Base-by-base conservation (phyloP, 1,140 invertebrate species). In the Lasioglossum baleicum region DNA sequence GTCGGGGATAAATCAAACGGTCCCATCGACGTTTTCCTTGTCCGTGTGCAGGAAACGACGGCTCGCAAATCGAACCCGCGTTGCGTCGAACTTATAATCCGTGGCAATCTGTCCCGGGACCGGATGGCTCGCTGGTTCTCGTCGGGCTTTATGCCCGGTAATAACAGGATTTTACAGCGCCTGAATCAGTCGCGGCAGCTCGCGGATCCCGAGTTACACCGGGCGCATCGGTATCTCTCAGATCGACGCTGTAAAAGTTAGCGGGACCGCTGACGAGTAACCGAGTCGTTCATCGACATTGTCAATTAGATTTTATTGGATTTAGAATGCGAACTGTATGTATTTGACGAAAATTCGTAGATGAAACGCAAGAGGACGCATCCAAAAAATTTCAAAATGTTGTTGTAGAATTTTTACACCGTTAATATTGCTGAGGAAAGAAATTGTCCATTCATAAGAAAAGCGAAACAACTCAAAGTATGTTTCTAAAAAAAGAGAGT, bases 81-180 rank as follows among this genome's bases (percentile, higher is more conserved):
- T 78, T 79, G 60, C 82, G 56, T 58, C 17, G 26, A 58, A 63
- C 58, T 78, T 82, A 70, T 83, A 83, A 83, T 83, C 74, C 63
- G 40, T 20, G 26, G 70, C 74, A 48, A 83, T 83, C 81, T 48
- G 75, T 74, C 40, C 51, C 8, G 22, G n/a, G 51, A 15, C 51
- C 13, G 51, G 51, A 17, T 20, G 15, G 51, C 51, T 20, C 15
- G 51, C 51, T 6, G 15, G 44, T 7, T 48, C 7, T 13, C 56
- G 66, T 20, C 20, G 11, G 48, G 63, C 53, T 74, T 79, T 70
- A 74, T 35, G 17, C 44, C 15, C 20, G 53, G 40, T 67, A 75
- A 83, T 75, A 80, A 83, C 76, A 48, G 56, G 53, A 65, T 75
- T 83, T 80, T 68, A 72, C 71, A 44, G 40, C 51, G 42, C 35